Evolutionary conservation across 2,797 vertebrate species (phyloP), one percentile per base, ranked within the genome.

Genomic region (Threskiornis aethiopicus): DNA sequence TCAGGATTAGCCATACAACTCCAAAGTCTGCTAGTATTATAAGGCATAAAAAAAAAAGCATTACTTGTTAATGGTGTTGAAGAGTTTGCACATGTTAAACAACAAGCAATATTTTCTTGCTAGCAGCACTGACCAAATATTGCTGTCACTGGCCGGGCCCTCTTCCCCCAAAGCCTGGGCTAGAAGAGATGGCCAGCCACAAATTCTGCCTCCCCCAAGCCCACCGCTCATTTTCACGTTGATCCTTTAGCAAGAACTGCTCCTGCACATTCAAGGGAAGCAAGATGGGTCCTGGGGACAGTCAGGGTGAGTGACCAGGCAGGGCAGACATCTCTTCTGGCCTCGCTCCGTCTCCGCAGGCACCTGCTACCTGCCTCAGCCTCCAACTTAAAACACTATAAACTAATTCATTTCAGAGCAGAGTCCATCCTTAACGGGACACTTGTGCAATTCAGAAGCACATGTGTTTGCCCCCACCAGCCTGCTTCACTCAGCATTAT

Each of bases 261-360:
- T 39, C 19, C 62, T 55, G 47, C 15, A 42, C 16, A 0, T 28
- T 64, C 37, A 42, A 51, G 35, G 44, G 37, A 84, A 84, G 24
- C 29, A 57, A 44, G 11, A 7, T 4, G 5, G 8, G 41, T 54
- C 16, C 28, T 42, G 72, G 22, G 41, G 22, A 62, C 44, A 64
- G 37, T 17, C 57, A n/a, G n/a, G 65, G 16, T 41, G 35, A 61
- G 10, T 13, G 16, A 16, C 9, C 47, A 85, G 24, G 39, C 35
- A 90, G 19, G 72, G 42, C 8, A 51, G 33, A 29, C 31, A 16
- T 24, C 33, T 49, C 46, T 31, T 26, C n/a, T 44, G 15, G 13
- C 52, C 37, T 64, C 3, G 0, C 29, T 62, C 24, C 51, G 12
- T 39, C 39, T 7, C 47, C 25, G 44, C 3, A 0, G 39, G 24